These are phyloP conservation scores for Periparus ater DNA, from an alignment of 2,797 vertebrate genomes.

Conservation along the genomic window DNA sequence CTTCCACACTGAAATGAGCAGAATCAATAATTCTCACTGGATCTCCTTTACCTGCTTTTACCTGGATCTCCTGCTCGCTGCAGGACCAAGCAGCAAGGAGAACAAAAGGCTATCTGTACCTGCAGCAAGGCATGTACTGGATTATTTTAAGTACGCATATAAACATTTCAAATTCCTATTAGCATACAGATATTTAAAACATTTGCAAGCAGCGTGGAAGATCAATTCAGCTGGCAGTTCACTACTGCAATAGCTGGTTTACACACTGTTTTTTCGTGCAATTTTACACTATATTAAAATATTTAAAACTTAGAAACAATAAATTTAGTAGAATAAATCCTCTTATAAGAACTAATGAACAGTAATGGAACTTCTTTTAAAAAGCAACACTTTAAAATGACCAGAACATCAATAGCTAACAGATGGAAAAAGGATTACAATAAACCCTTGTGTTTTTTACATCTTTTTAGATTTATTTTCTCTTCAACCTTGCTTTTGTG, in stretches of 20 bases:
- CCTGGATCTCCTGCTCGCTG: not conserved
- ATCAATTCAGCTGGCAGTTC: not conserved
- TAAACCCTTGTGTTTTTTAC: not conserved
- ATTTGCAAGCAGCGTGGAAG: not conserved
- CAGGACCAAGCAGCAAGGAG: not conserved
- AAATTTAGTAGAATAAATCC: not conserved
- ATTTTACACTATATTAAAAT: not conserved
- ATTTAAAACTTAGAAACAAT: not conserved
- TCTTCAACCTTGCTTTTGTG: not conserved
- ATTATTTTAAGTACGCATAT: not conserved
- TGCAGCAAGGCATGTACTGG: not conserved
- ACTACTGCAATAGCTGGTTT: not conserved
- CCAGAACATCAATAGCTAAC: not conserved
- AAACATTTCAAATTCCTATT: not conserved
- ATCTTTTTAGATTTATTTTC: not conserved
- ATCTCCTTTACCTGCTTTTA: not conserved
- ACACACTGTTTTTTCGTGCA: fast-evolving
- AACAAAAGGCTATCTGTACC: not conserved
- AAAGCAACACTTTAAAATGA: not conserved
- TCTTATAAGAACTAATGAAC: not conserved
- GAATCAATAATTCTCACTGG: fast-evolving
- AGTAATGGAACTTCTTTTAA: not conserved
- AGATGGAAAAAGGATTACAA: not conserved
- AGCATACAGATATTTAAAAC: not conserved
- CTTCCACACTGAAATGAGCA: not conserved